phyloP scores from a whole-genome alignment of 2,888 invertebrate genomes.

The Aleiodes testaceus region DNA sequence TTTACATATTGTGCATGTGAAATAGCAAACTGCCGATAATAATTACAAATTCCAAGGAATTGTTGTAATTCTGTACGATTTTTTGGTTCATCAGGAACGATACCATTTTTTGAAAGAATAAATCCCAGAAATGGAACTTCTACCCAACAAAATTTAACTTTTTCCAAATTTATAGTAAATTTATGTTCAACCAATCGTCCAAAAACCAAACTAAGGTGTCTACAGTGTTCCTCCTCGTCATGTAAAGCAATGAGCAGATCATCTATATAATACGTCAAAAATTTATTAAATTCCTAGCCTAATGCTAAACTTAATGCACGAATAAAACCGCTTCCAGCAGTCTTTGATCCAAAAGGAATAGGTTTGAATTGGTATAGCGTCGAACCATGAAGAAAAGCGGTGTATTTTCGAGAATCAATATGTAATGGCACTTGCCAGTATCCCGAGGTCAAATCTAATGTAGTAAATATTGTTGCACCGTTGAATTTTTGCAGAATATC shows the following conservation, averaged over 20 bases:
- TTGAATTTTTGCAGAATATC: conserved; percentile 51
- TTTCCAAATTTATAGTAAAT: conserved; percentile 49
- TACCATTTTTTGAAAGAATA: conserved; percentile 37
- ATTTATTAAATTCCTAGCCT: background rate
- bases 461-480: conserved; percentile 47
- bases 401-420: conserved; percentile 41
- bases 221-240: conserved; percentile 50
- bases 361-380: conserved; percentile 50
- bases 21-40: conserved; percentile 47
- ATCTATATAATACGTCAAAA: conserved; percentile 39
- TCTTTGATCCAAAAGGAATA: conserved; percentile 56
- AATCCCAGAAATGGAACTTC: conserved; percentile 52
- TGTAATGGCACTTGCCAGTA: conserved; percentile 51
- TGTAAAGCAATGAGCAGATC: conserved; percentile 47
- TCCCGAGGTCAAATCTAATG: conserved; percentile 51
- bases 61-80: conserved; percentile 56
- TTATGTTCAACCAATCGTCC: conserved; percentile 37
- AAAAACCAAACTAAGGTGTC: conserved; percentile 51
- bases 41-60: conserved; percentile 53
- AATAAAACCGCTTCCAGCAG: conserved; percentile 56
- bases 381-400: conserved; percentile 45
- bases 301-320: background rate
- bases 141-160: conserved; percentile 51
- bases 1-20: conserved; percentile 40
- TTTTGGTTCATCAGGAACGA: conserved; percentile 48